Percentiles rank a stretch among this genome's conserved stretches.
Conservation (phyloP, 1,140 invertebrate genomes). For the Drosophila santomea region DNA sequence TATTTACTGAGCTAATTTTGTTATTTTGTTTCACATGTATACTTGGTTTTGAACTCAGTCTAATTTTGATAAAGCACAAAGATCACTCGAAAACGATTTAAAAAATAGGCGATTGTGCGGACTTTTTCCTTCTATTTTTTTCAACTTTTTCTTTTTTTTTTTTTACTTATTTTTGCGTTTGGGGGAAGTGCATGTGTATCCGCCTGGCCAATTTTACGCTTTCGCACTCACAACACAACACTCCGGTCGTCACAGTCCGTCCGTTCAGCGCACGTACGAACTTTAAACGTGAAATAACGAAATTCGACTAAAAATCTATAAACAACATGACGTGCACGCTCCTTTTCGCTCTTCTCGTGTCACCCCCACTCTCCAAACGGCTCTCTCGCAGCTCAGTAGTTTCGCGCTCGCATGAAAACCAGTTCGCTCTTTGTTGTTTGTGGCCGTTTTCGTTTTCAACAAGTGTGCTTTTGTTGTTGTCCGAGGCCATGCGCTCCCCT, state of each 20-base stretch:
- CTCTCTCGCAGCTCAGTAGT: constrained; percentile 33
- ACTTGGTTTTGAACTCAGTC: constrained; percentile 36
- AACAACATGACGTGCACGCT: constrained; percentile 68
- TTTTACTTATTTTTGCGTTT: background rate
- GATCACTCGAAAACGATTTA: constrained; percentile 32
- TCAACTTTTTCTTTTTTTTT: background rate
- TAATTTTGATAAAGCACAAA: constrained; percentile 36
- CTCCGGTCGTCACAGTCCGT: constrained; percentile 66
- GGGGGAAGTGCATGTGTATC: constrained; percentile 14
- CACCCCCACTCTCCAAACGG: background rate
- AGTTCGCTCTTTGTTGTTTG: constrained; percentile 64
- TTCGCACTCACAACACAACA: constrained; percentile 55
- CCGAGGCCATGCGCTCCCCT: constrained; percentile 54
- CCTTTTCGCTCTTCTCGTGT: constrained; percentile 39
- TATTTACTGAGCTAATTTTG: constrained; percentile 1
- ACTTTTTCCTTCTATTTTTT: background rate
- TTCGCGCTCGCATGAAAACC: constrained; percentile 53
- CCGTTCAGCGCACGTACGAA: constrained; percentile 74
- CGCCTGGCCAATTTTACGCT: constrained; percentile 39
- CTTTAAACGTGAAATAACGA: constrained; percentile 83
- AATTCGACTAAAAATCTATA: constrained; percentile 84
- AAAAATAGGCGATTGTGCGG: constrained; percentile 23
- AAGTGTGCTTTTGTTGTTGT: constrained; percentile 83
- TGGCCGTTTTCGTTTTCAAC: constrained; percentile 80
- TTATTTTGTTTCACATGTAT: constrained; percentile 11